Base-by-base conservation (phyloP, 2,888 invertebrate species). In the Acanthosoma haemorrhoidale region DNA sequence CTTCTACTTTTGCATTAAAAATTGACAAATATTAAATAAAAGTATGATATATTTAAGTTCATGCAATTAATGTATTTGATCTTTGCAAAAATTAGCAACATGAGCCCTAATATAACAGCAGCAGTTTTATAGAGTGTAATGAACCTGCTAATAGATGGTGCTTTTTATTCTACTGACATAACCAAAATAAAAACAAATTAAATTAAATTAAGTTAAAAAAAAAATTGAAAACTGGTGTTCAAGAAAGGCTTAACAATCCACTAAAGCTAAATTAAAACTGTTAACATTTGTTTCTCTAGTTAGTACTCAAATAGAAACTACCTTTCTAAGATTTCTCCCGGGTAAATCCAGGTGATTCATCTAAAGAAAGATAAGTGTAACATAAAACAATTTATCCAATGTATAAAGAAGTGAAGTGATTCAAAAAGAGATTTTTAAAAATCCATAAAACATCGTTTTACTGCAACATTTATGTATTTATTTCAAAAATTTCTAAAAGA, bases 291-390 rank as follows among this genome's bases (percentile, higher is more conserved):
- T 60, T 21, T 61, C 16, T 61, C 61, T 61, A 61, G 21, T 36
- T 61, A 34, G 13, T 34, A 36, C 61, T 34, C 61, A 61, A 36
- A 34, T 32, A 61, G 36, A 66, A 41, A 68, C 74, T 77, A 78
- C 78, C 77, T 78, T 78, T 76, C 77, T 76, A 75, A 77, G 76
- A 72, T 78, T 78, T 76, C 77, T 75, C 74, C 77, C 78, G 68
- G 78, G 77, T 51, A 78, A 76, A 75, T 77, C 77, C 76, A 78
- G 76, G 73, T 78, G 77, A 76, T 76, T 77, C 75, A 77, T 76
- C 77, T 77, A 66, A 41, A 66, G 64, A 43, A 29, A 43, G 34
- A 34, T 34, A 66, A 34, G 64, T 34, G 25, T 34, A 39, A 66
- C 18, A 11, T 67, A 67, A 57, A 57, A 68, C 11, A 58, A 5